A percentile compares a stretch with the other conserved stretches of the same genome.
Evolutionary conservation across 2,888 invertebrate genomes (phyloP).

Genomic region (Venustoraphidia nigricollis): DNA sequence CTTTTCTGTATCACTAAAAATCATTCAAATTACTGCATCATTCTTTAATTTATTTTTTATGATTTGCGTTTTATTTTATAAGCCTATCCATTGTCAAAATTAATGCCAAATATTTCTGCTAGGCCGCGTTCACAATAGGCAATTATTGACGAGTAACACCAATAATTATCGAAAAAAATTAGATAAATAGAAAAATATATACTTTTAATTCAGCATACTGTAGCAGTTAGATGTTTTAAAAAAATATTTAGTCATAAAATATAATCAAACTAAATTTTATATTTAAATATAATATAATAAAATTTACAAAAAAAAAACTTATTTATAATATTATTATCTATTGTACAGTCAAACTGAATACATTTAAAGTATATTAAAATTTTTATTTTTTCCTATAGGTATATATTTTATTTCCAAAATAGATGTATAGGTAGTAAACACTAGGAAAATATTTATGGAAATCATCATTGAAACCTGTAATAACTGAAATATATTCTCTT

Average conservation of each 20-base stretch:
- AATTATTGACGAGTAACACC: background rate
- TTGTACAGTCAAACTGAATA: background rate
- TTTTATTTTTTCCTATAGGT: background rate
- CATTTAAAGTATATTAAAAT: background rate
- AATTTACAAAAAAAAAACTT: background rate
- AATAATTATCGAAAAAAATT: background rate
- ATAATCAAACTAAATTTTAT: background rate
- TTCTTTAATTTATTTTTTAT: too few species aligned
- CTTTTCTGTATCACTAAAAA: too few species aligned
- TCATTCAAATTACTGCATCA: too few species aligned
- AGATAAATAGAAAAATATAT: background rate
- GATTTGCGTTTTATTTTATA: too few species aligned
- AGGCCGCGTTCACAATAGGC: background rate
- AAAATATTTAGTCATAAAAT: background rate
- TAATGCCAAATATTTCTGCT: background rate
- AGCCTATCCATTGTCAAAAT: background rate
- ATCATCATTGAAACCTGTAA: too few species aligned
- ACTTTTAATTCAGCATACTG: background rate
- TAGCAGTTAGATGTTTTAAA: background rate
- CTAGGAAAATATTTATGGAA: background rate
- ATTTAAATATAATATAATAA: background rate
- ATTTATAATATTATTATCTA: background rate
- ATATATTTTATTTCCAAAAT: background rate
- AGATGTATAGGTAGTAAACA: background rate
- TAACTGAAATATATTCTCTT: too few species aligned